Evolutionary conservation across 2,113 vertebrate species (phyloP).

Genomic region (Cyphomyrus plagiostoma): DNA sequence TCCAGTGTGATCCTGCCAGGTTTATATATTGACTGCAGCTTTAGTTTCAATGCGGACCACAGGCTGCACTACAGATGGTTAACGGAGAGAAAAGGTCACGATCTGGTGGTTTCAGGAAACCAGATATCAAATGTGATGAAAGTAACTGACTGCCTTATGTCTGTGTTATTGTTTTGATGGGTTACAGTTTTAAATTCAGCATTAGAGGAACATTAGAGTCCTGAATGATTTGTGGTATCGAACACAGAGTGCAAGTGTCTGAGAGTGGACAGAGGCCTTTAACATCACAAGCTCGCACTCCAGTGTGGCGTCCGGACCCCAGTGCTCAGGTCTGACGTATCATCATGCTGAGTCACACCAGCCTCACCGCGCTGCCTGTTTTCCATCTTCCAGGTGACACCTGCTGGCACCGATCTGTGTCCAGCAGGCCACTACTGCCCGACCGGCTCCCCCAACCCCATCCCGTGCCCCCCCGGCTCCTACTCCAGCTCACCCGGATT

Average conservation of each 20-base stretch:
- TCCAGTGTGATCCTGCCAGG: background rate
- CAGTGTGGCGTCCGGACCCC: background rate
- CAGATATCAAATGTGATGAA: background rate
- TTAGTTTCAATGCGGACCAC: background rate
- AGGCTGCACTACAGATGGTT: background rate
- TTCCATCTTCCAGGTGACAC: conserved; percentile 58
- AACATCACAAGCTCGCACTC: background rate
- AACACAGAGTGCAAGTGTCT: background rate
- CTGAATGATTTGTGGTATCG: background rate
- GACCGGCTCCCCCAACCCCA: conserved; percentile 57
- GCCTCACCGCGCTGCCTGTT: background rate
- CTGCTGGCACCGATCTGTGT: conserved; percentile 64
- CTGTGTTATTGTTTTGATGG: background rate
- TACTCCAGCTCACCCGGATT: conserved; percentile 65
- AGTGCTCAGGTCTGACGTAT: background rate
- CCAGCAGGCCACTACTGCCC: conserved; percentile 79
- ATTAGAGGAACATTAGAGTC: background rate
- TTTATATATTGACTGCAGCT: background rate
- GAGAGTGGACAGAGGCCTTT: background rate
- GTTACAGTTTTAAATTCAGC: background rate
- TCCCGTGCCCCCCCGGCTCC: conserved; percentile 74
- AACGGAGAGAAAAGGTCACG: background rate
- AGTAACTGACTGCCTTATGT: background rate
- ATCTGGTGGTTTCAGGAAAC: background rate
- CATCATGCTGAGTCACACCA: background rate